Evolutionary conservation across 2,113 vertebrate species (phyloP).

Genomic region (Lutjanus erythropterus): DNA sequence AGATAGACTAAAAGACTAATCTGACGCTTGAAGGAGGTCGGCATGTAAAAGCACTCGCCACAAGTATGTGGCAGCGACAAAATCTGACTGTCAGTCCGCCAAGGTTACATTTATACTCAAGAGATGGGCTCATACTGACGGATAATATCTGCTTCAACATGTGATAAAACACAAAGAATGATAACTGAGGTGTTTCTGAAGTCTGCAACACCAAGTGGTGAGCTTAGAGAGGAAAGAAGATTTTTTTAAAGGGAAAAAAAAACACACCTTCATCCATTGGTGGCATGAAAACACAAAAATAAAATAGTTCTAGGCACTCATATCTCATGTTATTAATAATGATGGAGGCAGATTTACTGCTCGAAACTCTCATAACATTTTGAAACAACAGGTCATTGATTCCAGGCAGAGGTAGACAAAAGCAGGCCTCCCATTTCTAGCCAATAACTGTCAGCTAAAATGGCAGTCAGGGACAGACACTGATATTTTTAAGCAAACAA

Average conservation of each 20-base stretch:
- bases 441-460: background rate
- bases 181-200: background rate
- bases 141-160: background rate
- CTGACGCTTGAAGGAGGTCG: constrained; percentile 31
- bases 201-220: background rate
- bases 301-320: no score
- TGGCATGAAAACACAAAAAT: background rate
- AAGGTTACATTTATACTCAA: constrained; percentile 9
- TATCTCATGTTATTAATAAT: no score
- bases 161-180: background rate
- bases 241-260: background rate
- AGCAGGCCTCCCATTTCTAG: background rate
- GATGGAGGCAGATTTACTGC: no score
- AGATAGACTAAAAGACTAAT: constrained; percentile 48
- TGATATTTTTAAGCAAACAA: no score
- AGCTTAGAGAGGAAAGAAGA: background rate
- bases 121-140: background rate
- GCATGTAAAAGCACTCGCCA: constrained; percentile 32
- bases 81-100: constrained; percentile 15
- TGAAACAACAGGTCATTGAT: background rate
- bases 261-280: background rate
- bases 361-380: background rate
- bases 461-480: no score
- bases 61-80: constrained; percentile 5
- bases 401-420: background rate